Evolutionary conservation across 2,797 vertebrate genomes (phyloP), one percentile per base, ranked within the genome.

Genomic region (Chiloscyllium punctatum): DNA sequence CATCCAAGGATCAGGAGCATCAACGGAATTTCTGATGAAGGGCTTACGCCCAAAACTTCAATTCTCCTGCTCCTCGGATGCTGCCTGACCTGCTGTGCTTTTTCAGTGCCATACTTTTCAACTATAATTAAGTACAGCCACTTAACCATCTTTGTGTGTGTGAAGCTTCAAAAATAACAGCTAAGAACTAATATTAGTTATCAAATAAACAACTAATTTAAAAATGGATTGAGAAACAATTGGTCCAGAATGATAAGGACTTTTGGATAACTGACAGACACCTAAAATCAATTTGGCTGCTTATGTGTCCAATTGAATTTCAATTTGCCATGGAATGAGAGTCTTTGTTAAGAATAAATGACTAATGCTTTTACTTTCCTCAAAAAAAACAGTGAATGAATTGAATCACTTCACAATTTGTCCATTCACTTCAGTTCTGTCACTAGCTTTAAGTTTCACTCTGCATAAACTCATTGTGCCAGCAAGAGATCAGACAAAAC

Each of bases 351-450:
- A 53, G 51, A 87, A 53, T 87, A 23, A 87, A 25, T 87, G 86
- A 9, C 86, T 48, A 25, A 57, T 57, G 3, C 57, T 62, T 62
- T 62, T 62, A 57, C 57, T 62, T 62, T 62, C 57, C 57, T 62
- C 57, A 62, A 62, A 62, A 62, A 62, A 62, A 62, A 57, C 57
- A 79, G 87, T 33, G 51, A 90, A 16, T 90, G 87, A 30, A 90
- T 90, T 51, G 42, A 90, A 90, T 90, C 27, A 90, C 62, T 90
- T 90, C 87, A 90, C 16, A 27, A 90, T 30, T 33, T n/a, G 87
- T 4, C 62, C 87, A 90, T 62, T 30, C 25, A 90, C 62, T 90
- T 86, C 42, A 86, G 30, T 5, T 62, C 30, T 90, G 87, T 13
- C 48, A 88, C 0, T 5, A 53, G 48, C 25, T 27, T 27, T 27